Base-by-base conservation (phyloP, 2,113 vertebrate species). In the Taxidea taxus region DNA sequence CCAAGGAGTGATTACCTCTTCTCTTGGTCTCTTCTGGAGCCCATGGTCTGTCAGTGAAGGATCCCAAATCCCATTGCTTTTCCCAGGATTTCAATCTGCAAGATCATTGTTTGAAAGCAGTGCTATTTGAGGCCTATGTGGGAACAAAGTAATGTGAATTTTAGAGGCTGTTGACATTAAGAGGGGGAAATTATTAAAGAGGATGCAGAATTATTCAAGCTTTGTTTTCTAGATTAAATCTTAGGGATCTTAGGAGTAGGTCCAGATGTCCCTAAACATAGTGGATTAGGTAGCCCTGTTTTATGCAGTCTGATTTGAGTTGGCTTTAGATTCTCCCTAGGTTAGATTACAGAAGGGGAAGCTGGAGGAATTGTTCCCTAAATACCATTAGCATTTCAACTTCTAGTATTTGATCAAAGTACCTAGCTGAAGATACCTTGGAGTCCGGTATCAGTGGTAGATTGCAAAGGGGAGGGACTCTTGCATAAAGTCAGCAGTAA, bases 81-180 rank as follows among this genome's bases (percentile, higher is more conserved):
- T 89, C 23, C 27, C 23, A 91, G 83, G 21, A 87, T 88, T 96
- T 87, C 60, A 84, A 47, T 74, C 68, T 82, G 37, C 1, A 27
- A 70, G 82, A 54, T 93, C 75, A 81, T 83, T 90, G 42, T 47
- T 83, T 95, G 49, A 85, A 94, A 83, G 34, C 31, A 90, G 0
- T 88, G 34, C 10, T 86, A 21, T 68, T 92, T 91, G 58, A 93
- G 47, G 37, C 86, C 27, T 94, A 4, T 29, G 9, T 82, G 39
- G 72, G 27, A 94, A 97, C 81, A 93, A 82, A 91, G 74, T 81
- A 83, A 29, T 90, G 42, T 87, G 81, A 94, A 94, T 78, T 97
- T 91, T 91, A 74, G 47, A 87, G 87, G 47, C 42, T 82, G 11
- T 80, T 95, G 92, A 72, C 29, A 18, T 37, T 90, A 51, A 56